phyloP scores from a whole-genome alignment of 64 coral and sea anemone species.

The Hydrozoanthus tunicans region DNA sequence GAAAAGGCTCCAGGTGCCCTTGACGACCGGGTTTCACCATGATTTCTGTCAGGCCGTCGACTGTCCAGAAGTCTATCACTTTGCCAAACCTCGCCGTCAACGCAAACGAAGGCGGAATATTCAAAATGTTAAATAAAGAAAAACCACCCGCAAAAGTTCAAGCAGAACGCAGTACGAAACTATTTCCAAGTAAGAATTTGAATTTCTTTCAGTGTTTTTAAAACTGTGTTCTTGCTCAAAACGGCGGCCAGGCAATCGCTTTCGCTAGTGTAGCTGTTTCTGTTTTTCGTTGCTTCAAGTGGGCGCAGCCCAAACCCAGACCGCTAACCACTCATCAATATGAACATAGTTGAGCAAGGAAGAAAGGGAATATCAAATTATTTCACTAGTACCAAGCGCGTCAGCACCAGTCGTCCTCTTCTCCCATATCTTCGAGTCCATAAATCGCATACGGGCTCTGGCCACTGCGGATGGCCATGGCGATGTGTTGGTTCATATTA shows the following conservation, averaged over 20 bases:
- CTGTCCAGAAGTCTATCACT: conserved; percentile 31
- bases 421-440: conserved; percentile 89
- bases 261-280: not conserved
- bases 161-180: conserved; percentile 1
- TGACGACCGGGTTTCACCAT: not conserved
- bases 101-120: conserved; percentile 4
- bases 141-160: not conserved
- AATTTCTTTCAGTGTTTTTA: conserved; percentile 20
- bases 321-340: not conserved
- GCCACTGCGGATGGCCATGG: conserved; percentile 99
- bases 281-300: not conserved
- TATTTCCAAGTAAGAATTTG: conserved; percentile 17
- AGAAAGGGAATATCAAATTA: conserved; percentile 19
- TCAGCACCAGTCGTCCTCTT: conserved; percentile 99
- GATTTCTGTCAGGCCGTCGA: not conserved
- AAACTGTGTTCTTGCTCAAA: not conserved
- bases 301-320: conserved; percentile 1
- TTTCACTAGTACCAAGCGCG: not conserved
- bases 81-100: not conserved
- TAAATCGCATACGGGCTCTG: conserved; percentile 99
- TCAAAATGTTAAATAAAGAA: conserved; percentile 4
- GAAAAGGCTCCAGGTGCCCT: not conserved
- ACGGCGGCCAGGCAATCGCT: not conserved
- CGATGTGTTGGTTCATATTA: conserved; percentile 99
- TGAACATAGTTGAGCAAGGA: conserved; percentile 10